A percentile compares a stretch with the other conserved stretches of the same genome.
Conservation (phyloP, 2,797 vertebrate species). For the Benthosema pterotum region DNA sequence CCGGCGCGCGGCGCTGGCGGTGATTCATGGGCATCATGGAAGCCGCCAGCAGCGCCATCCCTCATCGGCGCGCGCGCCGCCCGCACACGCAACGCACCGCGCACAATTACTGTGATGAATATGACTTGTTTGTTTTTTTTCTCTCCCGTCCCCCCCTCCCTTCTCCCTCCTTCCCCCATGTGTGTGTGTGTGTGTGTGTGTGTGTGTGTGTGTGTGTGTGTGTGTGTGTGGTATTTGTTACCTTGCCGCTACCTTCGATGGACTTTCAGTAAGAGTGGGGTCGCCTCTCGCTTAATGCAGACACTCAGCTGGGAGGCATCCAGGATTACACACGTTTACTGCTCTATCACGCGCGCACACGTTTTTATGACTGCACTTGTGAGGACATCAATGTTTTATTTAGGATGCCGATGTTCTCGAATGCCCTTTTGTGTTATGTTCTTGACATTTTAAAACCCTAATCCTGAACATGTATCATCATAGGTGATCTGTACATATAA, state of each 20-base stretch:
- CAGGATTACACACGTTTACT: slow-evolving; percentile 69
- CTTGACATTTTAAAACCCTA: too few relatives aligned
- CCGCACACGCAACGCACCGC: neutral
- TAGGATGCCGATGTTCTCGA: too few relatives aligned
- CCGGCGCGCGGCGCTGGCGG: slow-evolving; percentile 91
- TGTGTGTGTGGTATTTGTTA: slow-evolving; percentile 43
- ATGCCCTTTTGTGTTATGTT: too few relatives aligned
- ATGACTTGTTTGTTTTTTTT: slow-evolving; percentile 90
- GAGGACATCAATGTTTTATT: too few relatives aligned
- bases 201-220: too few relatives aligned
- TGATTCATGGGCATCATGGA: slow-evolving; percentile 98
- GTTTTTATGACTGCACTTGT: too few relatives aligned
- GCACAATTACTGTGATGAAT: slow-evolving; percentile 99
- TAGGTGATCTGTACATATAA: too few relatives aligned
- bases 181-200: too few relatives aligned
- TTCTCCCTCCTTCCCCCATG: too few relatives aligned
- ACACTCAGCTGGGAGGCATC: slow-evolving; percentile 63
- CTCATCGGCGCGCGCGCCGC: slow-evolving; percentile 89
- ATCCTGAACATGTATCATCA: too few relatives aligned
- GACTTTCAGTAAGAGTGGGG: slow-evolving; percentile 48
- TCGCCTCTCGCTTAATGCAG: slow-evolving; percentile 85
- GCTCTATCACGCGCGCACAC: slow-evolving; percentile 28
- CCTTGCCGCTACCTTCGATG: slow-evolving; percentile 45
- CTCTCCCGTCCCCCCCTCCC: neutral
- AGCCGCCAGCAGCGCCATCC: slow-evolving; percentile 96